Percentiles rank a stretch among this genome's conserved stretches.
Conservation (phyloP, 2,888 invertebrate genomes). For the Drosophila antonietae region DNA sequence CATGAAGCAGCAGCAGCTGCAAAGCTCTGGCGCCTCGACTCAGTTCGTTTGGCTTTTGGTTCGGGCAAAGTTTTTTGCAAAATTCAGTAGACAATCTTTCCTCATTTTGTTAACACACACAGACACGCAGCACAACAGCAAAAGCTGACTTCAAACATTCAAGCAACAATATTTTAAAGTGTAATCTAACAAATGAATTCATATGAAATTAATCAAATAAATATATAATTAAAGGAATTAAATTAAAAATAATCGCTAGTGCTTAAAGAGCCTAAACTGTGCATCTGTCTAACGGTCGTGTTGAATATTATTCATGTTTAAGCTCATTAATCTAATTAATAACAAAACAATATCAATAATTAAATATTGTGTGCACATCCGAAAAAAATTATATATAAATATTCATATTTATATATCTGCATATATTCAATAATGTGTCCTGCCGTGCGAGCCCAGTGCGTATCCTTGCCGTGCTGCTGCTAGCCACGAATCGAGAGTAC, state of each 20-base stretch:
- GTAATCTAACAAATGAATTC: constrained; percentile 1
- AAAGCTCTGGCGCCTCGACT: constrained; percentile 39
- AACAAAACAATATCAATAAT: constrained; percentile 6
- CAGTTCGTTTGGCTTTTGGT: constrained; percentile 48
- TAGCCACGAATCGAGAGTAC: constrained; percentile 66
- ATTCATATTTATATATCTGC: neutral
- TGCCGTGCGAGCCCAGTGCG: constrained; percentile 56
- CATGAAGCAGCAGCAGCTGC: constrained; percentile 47
- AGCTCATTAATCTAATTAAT: constrained; percentile 24
- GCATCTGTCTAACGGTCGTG: constrained; percentile 42
- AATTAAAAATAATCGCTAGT: constrained; percentile 26
- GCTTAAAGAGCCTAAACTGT: constrained; percentile 44
- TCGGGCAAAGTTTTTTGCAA: constrained; percentile 63
- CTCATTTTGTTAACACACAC: constrained; percentile 80
- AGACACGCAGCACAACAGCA: constrained; percentile 57
- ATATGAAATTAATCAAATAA: constrained; percentile 12
- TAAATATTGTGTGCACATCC: constrained; percentile 5
- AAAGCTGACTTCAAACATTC: constrained; percentile 46
- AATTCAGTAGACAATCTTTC: constrained; percentile 82
- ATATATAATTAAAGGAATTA: neutral
- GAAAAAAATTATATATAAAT: neutral
- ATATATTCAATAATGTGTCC: constrained; percentile 25
- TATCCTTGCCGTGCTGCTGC: constrained; percentile 25
- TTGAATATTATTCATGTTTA: neutral
- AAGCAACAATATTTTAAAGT: constrained; percentile 41